Conservation (phyloP, 2,797 vertebrate species). For the Trachurus trachurus region DNA sequence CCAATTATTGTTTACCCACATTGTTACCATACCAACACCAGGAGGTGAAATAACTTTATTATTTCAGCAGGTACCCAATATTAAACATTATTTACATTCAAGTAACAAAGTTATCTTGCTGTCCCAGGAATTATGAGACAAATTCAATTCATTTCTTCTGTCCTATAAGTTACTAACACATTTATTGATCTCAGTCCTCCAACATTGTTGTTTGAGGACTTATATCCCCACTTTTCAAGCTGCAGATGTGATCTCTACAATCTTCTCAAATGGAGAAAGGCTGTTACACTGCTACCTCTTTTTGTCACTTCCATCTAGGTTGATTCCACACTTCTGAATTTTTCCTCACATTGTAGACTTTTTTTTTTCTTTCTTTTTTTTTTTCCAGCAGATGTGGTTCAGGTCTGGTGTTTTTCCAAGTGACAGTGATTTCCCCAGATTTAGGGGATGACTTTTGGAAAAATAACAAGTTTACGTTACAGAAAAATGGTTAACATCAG, state of each 20-base stretch:
- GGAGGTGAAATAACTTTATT: not conserved
- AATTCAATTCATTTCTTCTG: not conserved
- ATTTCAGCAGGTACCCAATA: not conserved
- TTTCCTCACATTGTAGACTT: not conserved
- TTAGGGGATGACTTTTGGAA: too few species aligned
- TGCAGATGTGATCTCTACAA: not conserved
- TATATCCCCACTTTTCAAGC: not conserved
- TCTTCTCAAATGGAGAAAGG: not conserved
- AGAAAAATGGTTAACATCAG: constrained; percentile 9
- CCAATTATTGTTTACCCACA: not conserved
- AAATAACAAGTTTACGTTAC: not conserved
- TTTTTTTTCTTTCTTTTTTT: not conserved
- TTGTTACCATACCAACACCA: not conserved
- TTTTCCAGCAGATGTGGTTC: not conserved
- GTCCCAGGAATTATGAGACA: not conserved
- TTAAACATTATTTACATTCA: not conserved
- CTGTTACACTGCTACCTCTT: not conserved
- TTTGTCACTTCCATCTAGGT: not conserved
- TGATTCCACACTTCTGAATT: not conserved
- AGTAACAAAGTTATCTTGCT: not conserved
- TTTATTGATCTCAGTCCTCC: not conserved
- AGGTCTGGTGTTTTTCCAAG: not conserved
- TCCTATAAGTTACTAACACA: not conserved
- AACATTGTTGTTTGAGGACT: not conserved
- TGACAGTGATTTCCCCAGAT: not conserved